A percentile compares a stretch with the other conserved stretches of the same genome.
Conservation (phyloP, 64 coral and sea anemone genomes). For the Astreopora myriophthalma region DNA sequence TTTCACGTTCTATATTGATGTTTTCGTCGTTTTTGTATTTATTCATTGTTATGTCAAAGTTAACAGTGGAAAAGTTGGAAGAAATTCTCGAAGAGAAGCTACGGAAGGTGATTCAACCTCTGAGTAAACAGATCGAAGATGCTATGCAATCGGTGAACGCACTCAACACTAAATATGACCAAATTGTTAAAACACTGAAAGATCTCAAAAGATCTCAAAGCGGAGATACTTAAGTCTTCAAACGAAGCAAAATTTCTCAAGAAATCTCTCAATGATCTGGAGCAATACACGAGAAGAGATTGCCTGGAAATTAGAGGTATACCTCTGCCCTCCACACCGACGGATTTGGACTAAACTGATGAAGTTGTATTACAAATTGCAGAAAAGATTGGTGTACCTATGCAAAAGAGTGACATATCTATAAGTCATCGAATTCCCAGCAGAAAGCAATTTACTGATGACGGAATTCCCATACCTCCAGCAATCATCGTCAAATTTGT, state of each 20-base stretch:
- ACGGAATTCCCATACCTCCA: neutral
- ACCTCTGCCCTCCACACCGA: too few species aligned
- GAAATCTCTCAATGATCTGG: neutral
- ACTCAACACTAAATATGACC: too few species aligned
- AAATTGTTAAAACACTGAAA: too few species aligned
- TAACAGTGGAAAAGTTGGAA: too few species aligned
- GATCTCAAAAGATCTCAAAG: neutral
- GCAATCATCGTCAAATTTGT: constrained; percentile 17
- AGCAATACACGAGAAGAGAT: neutral
- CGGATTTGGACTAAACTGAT: neutral
- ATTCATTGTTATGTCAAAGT: too few species aligned
- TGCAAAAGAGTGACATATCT: neutral
- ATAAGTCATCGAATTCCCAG: constrained; percentile 14
- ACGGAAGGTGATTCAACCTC: too few species aligned
- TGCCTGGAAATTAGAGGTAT: too few species aligned
- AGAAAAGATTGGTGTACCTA: neutral
- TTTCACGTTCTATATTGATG: too few species aligned
- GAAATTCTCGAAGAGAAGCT: too few species aligned
- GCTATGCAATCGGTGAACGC: too few species aligned
- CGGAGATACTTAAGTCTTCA: neutral
- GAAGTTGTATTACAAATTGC: neutral
- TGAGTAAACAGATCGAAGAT: too few species aligned
- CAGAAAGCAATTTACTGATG: neutral
- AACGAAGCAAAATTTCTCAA: neutral
- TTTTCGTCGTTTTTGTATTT: too few species aligned